Evolutionary conservation across 64 coral and sea anemone genomes (phyloP).

Genomic region (Pocillopora verrucosa): DNA sequence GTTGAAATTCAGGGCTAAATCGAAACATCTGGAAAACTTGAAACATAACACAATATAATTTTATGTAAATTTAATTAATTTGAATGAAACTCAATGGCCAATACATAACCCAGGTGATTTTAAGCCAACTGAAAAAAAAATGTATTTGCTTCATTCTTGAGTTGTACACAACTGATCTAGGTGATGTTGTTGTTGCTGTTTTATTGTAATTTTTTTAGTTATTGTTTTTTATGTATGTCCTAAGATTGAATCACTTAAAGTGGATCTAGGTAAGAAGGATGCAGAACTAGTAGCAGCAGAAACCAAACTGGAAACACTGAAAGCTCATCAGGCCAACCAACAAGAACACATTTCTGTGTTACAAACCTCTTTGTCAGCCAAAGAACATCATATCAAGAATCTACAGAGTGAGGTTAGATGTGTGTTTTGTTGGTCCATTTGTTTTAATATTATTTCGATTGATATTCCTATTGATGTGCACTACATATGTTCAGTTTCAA

Average conservation of each 20-base stretch:
- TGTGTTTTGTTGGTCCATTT: background rate
- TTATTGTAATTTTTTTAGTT: background rate
- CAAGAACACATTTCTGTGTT: slow-evolving; percentile 87
- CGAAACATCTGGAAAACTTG: no score
- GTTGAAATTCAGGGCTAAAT: no score
- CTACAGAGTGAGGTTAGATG: slow-evolving; percentile 71
- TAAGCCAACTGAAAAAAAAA: no score
- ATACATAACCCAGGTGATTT: no score
- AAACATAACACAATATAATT: no score
- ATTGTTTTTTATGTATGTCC: background rate
- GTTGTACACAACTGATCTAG: no score
- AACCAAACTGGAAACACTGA: slow-evolving; percentile 81
- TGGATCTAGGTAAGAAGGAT: slow-evolving; percentile 84
- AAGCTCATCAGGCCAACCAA: slow-evolving; percentile 88
- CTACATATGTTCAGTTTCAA: no score
- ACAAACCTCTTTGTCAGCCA: slow-evolving; percentile 79
- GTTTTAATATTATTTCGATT: no score
- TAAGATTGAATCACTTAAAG: slow-evolving; percentile 86
- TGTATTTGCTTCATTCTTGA: no score
- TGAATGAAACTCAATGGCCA: no score
- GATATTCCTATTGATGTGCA: no score
- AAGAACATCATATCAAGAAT: slow-evolving; percentile 93
- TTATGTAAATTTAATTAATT: no score
- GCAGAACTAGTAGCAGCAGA: slow-evolving; percentile 69
- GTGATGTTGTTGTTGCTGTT: background rate